phyloP scores from a whole-genome alignment of 2,113 vertebrate genomes.

The Indicator maculatus region DNA sequence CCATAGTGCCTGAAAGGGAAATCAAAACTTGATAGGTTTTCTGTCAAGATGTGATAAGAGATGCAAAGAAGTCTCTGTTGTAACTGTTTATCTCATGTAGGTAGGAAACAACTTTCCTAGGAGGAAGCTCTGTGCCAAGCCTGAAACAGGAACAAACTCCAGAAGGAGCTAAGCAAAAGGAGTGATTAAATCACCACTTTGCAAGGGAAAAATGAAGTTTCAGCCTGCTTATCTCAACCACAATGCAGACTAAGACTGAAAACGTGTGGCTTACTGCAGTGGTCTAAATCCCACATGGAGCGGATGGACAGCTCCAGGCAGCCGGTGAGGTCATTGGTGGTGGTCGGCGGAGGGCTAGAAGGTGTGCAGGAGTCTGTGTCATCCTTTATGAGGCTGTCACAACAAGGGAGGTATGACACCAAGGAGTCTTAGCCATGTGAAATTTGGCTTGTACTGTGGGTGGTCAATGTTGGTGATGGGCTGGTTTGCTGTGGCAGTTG shows the following conservation, averaged over 20 bases:
- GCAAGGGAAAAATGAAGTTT: neutral
- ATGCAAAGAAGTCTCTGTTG: neutral
- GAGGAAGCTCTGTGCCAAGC: neutral
- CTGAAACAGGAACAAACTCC: neutral
- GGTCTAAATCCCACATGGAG: neutral
- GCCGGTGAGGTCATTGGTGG: neutral
- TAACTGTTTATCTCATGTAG: neutral
- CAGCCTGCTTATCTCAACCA: neutral
- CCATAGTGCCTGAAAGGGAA: neutral
- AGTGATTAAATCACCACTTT: neutral
- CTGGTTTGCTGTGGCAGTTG: neutral
- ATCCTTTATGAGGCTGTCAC: neutral
- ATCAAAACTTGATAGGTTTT: neutral
- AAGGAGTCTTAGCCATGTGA: neutral
- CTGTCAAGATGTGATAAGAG: neutral
- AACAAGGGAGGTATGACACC: neutral
- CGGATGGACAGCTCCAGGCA: neutral
- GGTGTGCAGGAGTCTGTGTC: neutral
- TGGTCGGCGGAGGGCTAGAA: neutral
- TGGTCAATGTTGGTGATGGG: neutral
- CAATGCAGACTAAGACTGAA: neutral
- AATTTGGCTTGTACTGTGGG: neutral
- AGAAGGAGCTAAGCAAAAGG: neutral
- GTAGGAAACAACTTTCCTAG: neutral
- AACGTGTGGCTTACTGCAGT: neutral